Conservation (phyloP, 2,888 invertebrate genomes). For the Drosophila peninsularis region DNA sequence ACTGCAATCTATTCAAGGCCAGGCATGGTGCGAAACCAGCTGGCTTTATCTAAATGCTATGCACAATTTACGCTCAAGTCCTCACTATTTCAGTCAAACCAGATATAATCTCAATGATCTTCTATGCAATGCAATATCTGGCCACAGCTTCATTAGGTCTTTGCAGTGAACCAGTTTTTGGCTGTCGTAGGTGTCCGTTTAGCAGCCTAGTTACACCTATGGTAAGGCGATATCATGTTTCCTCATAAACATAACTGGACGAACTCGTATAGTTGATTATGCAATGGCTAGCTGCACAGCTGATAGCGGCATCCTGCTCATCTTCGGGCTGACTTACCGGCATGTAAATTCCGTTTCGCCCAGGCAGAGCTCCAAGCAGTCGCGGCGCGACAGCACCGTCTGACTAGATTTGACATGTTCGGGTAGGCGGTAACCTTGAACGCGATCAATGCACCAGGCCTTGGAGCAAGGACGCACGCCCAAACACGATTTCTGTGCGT, state of each 20-base stretch:
- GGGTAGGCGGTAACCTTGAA: conserved; percentile 93
- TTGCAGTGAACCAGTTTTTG: conserved; percentile 28
- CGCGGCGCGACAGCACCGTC: conserved; percentile 91
- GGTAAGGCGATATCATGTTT: conserved; percentile 18
- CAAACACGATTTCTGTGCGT: conserved; percentile 97
- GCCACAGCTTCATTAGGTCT: conserved; percentile 17
- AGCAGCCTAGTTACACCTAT: conserved; percentile 21
- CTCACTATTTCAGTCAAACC: background rate
- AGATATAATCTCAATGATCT: conserved; percentile 2
- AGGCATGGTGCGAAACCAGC: background rate
- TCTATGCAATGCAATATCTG: conserved; percentile 2
- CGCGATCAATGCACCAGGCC: conserved; percentile 97
- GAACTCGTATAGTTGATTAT: conserved; percentile 36
- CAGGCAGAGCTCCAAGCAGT: conserved; percentile 95
- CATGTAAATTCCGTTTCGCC: conserved; percentile 96
- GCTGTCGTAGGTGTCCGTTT: conserved; percentile 19
- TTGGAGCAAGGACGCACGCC: conserved; percentile 95
- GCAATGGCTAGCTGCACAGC: conserved; percentile 32
- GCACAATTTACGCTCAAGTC: background rate
- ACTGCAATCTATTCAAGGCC: conserved; percentile 1
- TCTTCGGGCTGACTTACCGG: conserved; percentile 88
- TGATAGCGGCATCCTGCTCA: conserved; percentile 19
- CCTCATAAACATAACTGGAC: conserved; percentile 30
- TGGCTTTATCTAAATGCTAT: background rate
- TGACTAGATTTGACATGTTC: conserved; percentile 92